phyloP scores from a whole-genome alignment of 2,797 vertebrate species.

The Acanthornis magna region DNA sequence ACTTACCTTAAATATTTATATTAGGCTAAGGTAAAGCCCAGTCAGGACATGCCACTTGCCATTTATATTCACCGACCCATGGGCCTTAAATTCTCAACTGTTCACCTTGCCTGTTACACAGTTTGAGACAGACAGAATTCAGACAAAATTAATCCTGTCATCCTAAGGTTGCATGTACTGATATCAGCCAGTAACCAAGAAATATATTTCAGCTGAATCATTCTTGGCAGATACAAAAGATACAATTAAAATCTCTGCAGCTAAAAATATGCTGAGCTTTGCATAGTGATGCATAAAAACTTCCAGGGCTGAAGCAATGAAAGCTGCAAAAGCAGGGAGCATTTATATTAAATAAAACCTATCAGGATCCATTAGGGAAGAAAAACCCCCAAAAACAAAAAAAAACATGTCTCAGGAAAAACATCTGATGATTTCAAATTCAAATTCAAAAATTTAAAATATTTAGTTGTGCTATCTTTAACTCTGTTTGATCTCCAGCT shows the following conservation, averaged over 20 bases:
- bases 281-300: background rate
- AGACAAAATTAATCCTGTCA: background rate
- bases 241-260: background rate
- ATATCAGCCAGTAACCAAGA: background rate
- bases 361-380: background rate
- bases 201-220: background rate
- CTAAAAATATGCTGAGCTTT: background rate
- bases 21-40: background rate
- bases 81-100: background rate
- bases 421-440: background rate
- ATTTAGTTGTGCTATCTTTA: background rate
- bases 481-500: background rate
- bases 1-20: background rate
- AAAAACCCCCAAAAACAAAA: accelerated
- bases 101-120: background rate
- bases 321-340: background rate
- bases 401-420: background rate
- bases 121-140: background rate
- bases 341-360: background rate
- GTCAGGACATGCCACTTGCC: background rate
- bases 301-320: background rate
- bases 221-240: background rate
- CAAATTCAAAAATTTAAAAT: background rate
- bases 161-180: background rate
- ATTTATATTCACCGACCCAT: background rate